These are phyloP conservation scores for Phylloscopus collybita DNA, from an alignment of 2,797 vertebrate species.

Conservation along the genomic window DNA sequence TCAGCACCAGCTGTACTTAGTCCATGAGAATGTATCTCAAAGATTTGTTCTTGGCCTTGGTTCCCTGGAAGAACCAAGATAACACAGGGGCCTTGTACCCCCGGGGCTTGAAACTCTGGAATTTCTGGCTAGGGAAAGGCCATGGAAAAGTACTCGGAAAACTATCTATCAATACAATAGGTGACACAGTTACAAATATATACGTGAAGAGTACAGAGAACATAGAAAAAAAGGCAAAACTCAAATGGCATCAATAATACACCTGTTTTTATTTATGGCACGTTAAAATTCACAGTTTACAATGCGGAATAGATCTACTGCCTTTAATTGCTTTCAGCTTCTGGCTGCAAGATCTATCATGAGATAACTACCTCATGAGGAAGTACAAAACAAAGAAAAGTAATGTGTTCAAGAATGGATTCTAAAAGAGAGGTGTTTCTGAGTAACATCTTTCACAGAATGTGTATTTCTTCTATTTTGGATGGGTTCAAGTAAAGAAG, in stretches of 20 bases:
- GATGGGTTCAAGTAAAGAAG: not conserved
- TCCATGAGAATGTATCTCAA: not conserved
- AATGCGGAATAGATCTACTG: not conserved
- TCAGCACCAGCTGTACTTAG: not conserved
- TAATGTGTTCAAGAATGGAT: not conserved
- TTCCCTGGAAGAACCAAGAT: not conserved
- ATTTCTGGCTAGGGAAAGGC: not conserved
- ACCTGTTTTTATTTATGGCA: not conserved
- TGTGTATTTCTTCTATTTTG: not conserved
- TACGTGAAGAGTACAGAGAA: not conserved
- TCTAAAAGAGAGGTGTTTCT: not conserved
- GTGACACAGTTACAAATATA: too few relatives aligned
- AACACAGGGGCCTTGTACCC: rapidly evolving
- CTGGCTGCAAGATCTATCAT: not conserved
- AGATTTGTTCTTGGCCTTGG: not conserved
- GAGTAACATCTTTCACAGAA: not conserved
- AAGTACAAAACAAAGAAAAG: not conserved
- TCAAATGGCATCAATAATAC: too few relatives aligned
- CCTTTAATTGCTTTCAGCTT: not conserved
- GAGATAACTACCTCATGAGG: not conserved
- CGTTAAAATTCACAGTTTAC: not conserved
- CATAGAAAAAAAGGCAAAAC: not conserved
- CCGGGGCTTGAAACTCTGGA: rapidly evolving
- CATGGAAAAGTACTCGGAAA: not conserved
- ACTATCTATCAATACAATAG: too few relatives aligned